Evolutionary conservation across 2,888 invertebrate species (phyloP), one percentile per base, ranked within the genome.

Genomic region (Disparrhopalites patrizii): DNA sequence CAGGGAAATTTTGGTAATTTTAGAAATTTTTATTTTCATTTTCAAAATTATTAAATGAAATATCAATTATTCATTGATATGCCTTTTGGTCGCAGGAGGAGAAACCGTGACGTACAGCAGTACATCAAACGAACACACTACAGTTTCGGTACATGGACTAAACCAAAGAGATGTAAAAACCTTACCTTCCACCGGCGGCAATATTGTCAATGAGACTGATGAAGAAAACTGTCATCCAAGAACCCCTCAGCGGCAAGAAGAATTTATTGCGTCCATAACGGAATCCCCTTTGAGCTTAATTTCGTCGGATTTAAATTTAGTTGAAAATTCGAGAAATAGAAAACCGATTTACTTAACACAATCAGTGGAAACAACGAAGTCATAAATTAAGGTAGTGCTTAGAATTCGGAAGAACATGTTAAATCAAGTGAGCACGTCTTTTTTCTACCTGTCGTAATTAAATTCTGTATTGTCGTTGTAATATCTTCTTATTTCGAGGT

Each of bases 321-420:
- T 61, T 1, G 73, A 74, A 50, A 71, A 66, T 54, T 74, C 75
- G 2, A 57, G 75, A 62, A 74, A 74, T 66, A 62, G 75, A 20
- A 75, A 74, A 58, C 75, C 75, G 28, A 75, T 75, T 64, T 75
- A 75, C 63, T 71, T 75, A 47, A 68, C 71, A 51, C 75, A 74
- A 71, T 33, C 66, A 62, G 18, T 51, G 23, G 62, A 66, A 20
- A 28, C 55, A 1, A 62, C 30, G 3, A n/a, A 54, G 43, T 66
- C 66, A 54, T 65, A 33, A 52, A 52, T 8, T 23, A n/a, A n/a
- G n/a, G n/a, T n/a, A n/a, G n/a, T n/a, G n/a, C n/a, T n/a, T n/a
- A n/a, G n/a, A n/a, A n/a, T n/a, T n/a, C n/a, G n/a, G n/a, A n/a
- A n/a, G n/a, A n/a, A n/a, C n/a, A n/a, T n/a, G n/a, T n/a, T n/a